phyloP scores from a whole-genome alignment of 2,888 invertebrate genomes.

The Tanytarsus gracilentus region DNA sequence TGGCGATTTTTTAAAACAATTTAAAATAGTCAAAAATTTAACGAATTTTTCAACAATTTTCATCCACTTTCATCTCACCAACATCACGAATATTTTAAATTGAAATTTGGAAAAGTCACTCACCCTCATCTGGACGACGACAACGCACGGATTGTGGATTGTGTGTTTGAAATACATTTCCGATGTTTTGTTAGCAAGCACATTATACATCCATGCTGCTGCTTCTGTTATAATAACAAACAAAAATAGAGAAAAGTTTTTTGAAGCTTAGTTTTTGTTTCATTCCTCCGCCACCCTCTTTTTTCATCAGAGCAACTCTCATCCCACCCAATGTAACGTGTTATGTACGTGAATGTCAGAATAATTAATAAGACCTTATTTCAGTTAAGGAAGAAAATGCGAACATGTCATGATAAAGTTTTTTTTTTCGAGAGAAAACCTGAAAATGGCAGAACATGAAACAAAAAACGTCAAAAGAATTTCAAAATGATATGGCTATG shows the following conservation, averaged over 20 bases:
- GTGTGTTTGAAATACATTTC: no score
- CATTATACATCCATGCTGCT: no score
- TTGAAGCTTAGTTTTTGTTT: neutral
- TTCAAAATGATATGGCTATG: constrained; percentile 11
- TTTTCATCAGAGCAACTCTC: neutral
- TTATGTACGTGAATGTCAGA: neutral
- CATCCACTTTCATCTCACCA: no score
- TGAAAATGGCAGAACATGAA: constrained; percentile 27
- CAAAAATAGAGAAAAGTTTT: neutral
- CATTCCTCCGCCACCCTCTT: neutral
- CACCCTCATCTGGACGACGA: neutral
- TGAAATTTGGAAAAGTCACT: no score
- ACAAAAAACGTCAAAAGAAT: constrained; percentile 12
- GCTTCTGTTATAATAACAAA: no score
- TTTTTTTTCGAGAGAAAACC: neutral
- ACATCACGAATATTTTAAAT: no score
- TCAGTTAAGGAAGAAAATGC: neutral
- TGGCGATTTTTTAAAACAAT: no score
- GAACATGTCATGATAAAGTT: constrained; percentile 7
- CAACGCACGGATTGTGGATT: no score
- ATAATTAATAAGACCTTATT: constrained; percentile 4
- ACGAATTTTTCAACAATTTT: no score
- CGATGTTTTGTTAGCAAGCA: no score
- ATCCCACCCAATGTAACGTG: neutral
- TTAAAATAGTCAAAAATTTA: no score